Evolutionary conservation across 2,113 vertebrate species (phyloP), one percentile per base, ranked within the genome.

Genomic region (Thamnaconus septentrionalis): DNA sequence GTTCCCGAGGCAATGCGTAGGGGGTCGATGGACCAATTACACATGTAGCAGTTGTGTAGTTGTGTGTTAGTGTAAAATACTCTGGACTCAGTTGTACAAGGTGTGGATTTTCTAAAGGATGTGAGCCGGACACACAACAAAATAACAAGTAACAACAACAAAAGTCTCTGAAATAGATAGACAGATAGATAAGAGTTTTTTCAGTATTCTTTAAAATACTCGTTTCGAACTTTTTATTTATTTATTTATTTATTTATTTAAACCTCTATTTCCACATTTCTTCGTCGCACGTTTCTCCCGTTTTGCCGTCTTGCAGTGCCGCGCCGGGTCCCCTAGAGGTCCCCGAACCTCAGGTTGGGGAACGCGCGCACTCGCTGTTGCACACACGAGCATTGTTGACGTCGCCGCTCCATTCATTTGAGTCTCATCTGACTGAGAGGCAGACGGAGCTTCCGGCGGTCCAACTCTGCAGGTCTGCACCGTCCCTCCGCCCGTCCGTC

Each of bases 401-500:
- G 88, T 89, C 68, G 18, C 18, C 18, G 80, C 66, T 85, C 83
- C 86, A 86, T 90, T 92, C 88, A 91, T 87, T 70, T 40, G 62
- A 6, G 41, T 71, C 79, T 76, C 51, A 56, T 77, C 68, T 76
- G 76, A 75, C 76, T 40, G 61, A 39, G 77, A 81, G 79, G 78
- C 84, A 84, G 82, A 84, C 87, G 71, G 75, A 84, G 69, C 80
- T 80, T 69, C 53, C 52, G 76, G 73, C 49, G 6, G 9, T 50
- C 10, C 48, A 5, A 79, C 77, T 71, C 51, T 8, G 50, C 59
- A 59, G 51, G 73, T 60, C 82, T 64, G 71, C 78, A 73, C 52
- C 72, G 18, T 66, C 79, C 73, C 58, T 62, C 66, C 59, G 49
- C 53, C 7, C 53, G 59, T 49, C 68, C 18, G 18, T 31, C 18